Conservation (phyloP, 1,140 invertebrate species). For the Marisa cornuarietis region DNA sequence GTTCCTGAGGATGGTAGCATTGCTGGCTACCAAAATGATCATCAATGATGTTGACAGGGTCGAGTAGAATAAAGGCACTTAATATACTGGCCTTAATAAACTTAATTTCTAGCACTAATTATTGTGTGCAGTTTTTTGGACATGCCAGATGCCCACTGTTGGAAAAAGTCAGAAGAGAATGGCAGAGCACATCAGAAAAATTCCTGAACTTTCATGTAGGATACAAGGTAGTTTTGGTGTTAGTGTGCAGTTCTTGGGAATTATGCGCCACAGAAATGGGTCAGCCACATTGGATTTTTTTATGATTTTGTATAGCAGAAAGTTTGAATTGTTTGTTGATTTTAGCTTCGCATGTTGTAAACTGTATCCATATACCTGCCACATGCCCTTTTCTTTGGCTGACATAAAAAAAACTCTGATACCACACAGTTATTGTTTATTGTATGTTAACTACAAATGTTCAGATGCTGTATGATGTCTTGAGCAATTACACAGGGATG, state of each 20-base stretch:
- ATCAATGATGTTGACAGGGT: not conserved
- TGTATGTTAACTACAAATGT: not conserved
- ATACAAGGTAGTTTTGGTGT: not conserved
- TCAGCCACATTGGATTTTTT: not conserved
- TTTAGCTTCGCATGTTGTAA: too few relatives aligned
- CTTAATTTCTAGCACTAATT: not conserved
- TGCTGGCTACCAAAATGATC: not conserved
- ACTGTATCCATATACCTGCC: too few relatives aligned
- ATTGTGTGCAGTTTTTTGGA: conserved; percentile 10
- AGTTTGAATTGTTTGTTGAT: too few relatives aligned
- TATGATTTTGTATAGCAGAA: too few relatives aligned
- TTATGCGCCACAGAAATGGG: not conserved
- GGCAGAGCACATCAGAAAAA: not conserved
- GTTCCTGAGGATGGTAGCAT: not conserved
- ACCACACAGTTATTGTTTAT: not conserved
- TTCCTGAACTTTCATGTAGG: not conserved
- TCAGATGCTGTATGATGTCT: not conserved
- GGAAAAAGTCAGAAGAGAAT: not conserved
- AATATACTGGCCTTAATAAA: not conserved
- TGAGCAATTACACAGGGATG: conserved; percentile 10
- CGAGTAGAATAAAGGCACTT: not conserved
- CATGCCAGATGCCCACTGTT: conserved; percentile 4
- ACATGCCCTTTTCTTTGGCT: not conserved
- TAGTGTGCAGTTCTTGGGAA: not conserved
- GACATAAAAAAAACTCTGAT: too few relatives aligned